phyloP scores from a whole-genome alignment of 1,140 invertebrate genomes.

The Nephotettix cincticeps region DNA sequence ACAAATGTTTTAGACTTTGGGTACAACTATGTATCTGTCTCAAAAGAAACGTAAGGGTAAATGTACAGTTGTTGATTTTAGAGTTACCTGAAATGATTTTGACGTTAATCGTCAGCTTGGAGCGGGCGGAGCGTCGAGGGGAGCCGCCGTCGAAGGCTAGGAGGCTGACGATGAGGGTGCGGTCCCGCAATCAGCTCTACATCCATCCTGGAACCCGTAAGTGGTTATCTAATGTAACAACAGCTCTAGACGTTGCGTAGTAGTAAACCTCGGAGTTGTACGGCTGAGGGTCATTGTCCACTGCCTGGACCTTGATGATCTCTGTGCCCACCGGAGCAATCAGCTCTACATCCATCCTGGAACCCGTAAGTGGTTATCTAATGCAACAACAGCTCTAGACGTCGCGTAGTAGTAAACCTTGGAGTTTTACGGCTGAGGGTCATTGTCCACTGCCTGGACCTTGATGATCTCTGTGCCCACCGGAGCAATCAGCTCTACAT shows the following conservation, averaged over 20 bases:
- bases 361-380: too few species aligned
- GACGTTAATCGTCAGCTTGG: constrained; percentile 30
- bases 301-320: constrained; percentile 22
- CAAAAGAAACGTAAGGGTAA: too few species aligned
- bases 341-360: too few species aligned
- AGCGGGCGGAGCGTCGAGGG: constrained; percentile 11
- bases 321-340: constrained; percentile 15
- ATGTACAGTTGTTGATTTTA: too few species aligned
- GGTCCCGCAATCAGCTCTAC: too few species aligned
- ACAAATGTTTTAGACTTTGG: too few species aligned
- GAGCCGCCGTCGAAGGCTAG: constrained; percentile 33
- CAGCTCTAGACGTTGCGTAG: constrained; percentile 11
- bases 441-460: constrained; percentile 31
- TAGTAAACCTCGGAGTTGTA: constrained; percentile 35
- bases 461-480: constrained; percentile 18
- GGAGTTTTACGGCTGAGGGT: constrained; percentile 32
- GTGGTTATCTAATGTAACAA: too few species aligned
- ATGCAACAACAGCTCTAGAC: constrained; percentile 22
- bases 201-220: too few species aligned
- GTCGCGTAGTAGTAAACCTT: constrained; percentile 29
- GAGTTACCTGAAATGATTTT: constrained; percentile 33
- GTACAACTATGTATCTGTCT: too few species aligned
- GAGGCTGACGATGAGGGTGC: constrained; percentile 24
- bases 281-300: constrained; percentile 32
- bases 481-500: too few species aligned